Evolutionary conservation across 2,888 invertebrate genomes (phyloP), one percentile per base, ranked within the genome.

Genomic region (Acronicta psi): DNA sequence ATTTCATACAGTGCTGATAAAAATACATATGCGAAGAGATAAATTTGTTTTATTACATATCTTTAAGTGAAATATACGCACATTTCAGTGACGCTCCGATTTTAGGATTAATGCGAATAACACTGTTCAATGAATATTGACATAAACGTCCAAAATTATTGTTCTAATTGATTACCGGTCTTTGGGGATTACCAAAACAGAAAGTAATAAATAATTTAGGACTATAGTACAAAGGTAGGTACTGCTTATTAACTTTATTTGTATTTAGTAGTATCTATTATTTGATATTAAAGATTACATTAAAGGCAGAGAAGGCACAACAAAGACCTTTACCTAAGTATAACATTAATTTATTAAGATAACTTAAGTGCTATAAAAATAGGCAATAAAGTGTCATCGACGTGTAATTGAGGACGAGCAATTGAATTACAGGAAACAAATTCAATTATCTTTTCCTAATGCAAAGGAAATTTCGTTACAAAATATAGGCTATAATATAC

Each of bases 1-100:
- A 64, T 55, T 63, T 37, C 60, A 64, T 61, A 25, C 49, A 51
- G 47, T 65, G 31, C 51, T 69, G 69, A 75, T 59, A 63, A 46
- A 56, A 63, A 60, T 55, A 23, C 50, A 6, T 34, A 46, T 46
- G 37, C n/a, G 13, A 7, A 50, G 16, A 34, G 55, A 70, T 67
- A 55, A 52, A 23, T 56, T 34, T 58, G 54, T 67, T 72, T 72
- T 57, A 51, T 42, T 53, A 45, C 17, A 49, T 29, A 23, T 10
- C 25, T 29, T 9, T 29, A 29, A 10, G 25, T 1, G 25, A 29
- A 29, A 31, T 31, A n/a, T 3, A 4, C n/a, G 10, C 11, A 31
- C 5, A n/a, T n/a, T 31, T 31, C 31, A 31, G n/a, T 31, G 2
- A n/a, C n/a, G 11, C n/a, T 13, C 4, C 13, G 31, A 13, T 31